These are phyloP conservation scores for Solea solea DNA, from an alignment of 2,113 vertebrate species.

Conservation along the genomic window DNA sequence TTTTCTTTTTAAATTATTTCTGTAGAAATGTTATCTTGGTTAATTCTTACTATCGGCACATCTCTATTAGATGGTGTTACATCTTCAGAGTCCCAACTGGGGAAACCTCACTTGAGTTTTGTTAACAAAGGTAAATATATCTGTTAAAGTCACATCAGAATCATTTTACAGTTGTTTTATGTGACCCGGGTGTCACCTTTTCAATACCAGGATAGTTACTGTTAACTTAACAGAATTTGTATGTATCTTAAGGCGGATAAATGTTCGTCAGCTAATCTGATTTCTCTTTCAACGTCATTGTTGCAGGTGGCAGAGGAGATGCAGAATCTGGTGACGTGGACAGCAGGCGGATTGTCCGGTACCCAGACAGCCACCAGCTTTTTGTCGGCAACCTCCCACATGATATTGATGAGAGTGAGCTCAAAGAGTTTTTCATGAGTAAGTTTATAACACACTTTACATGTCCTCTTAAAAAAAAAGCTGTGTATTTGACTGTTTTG, in stretches of 20 bases:
- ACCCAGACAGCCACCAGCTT: constrained; percentile 96
- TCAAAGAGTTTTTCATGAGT: constrained; percentile 98
- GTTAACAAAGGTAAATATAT: constrained; percentile 77
- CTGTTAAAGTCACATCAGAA: neutral
- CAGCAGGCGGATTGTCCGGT: constrained; percentile 88
- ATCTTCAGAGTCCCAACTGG: constrained; percentile 76
- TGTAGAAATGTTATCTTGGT: neutral
- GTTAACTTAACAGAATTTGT: too few relatives aligned
- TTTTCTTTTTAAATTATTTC: neutral
- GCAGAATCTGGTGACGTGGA: constrained; percentile 90
- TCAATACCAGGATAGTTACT: neutral
- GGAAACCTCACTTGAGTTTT: constrained; percentile 82
- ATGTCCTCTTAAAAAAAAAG: neutral
- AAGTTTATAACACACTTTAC: constrained; percentile 58
- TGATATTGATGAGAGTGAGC: constrained; percentile 93
- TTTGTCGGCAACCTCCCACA: constrained; percentile 96
- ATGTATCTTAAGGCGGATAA: neutral
- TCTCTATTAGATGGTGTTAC: constrained; percentile 73
- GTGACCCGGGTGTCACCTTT: neutral
- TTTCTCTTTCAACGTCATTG: neutral
- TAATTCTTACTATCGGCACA: neutral
- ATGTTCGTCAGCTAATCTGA: neutral
- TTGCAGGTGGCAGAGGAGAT: constrained; percentile 85
- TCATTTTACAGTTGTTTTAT: neutral
- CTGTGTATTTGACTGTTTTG: neutral